Percentiles rank a stretch among this genome's conserved stretches.
These are phyloP conservation scores for Globia sparganii DNA, from an alignment of 2,888 invertebrate genomes.

Conservation along the genomic window DNA sequence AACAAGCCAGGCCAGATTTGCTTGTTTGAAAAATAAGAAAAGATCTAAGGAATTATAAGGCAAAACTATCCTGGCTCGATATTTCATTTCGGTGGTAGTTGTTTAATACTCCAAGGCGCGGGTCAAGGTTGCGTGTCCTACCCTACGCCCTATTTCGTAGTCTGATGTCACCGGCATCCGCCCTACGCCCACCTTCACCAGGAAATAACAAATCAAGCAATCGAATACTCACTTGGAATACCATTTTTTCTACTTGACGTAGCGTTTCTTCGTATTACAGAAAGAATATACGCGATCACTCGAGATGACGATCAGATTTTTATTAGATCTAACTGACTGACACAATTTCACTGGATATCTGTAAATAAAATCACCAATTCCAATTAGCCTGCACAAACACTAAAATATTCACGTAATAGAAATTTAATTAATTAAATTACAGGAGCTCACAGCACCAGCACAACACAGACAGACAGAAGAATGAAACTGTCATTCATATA, in stretches of 20 bases:
- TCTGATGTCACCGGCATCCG: constrained; percentile 72
- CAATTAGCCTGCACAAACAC: constrained; percentile 8
- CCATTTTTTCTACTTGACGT: constrained; percentile 66
- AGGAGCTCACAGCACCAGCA: not conserved
- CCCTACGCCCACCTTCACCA: constrained; percentile 55
- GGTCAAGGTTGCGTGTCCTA: constrained; percentile 49
- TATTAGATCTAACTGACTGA: constrained; percentile 24
- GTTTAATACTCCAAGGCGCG: constrained; percentile 21
- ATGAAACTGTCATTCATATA: constrained; percentile 15
- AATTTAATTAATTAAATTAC: constrained; percentile 11
- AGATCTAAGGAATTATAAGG: not conserved
- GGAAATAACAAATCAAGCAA: constrained; percentile 29
- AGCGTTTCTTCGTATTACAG: constrained; percentile 38
- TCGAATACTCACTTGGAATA: constrained; percentile 73
- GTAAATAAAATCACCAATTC: constrained; percentile 34
- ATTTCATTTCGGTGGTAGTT: constrained; percentile 12
- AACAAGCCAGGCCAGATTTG: no score
- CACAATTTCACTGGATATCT: constrained; percentile 45
- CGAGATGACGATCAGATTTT: constrained; percentile 22
- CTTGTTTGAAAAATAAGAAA: not conserved
- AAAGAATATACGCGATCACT: constrained; percentile 29
- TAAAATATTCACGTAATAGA: constrained; percentile 28
- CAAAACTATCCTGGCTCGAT: not conserved
- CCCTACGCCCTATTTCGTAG: constrained; percentile 59
- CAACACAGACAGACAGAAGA: no score